A percentile compares a stretch with the other conserved stretches of the same genome.
Conservation (phyloP, 2,113 vertebrate genomes). For the Eurypyga helias region DNA sequence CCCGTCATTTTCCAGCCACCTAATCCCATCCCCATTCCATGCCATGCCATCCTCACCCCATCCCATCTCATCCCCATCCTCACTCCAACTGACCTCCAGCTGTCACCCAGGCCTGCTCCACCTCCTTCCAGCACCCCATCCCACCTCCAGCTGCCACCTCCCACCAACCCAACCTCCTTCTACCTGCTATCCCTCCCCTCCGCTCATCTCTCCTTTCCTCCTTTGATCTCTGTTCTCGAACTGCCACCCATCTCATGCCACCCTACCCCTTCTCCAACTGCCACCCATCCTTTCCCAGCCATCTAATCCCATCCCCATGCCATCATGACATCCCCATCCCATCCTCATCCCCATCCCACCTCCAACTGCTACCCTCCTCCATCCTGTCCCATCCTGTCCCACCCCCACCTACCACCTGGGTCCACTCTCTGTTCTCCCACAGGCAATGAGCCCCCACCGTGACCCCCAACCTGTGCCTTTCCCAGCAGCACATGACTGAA, state of each 20-base stretch:
- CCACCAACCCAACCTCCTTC: too few relatives aligned
- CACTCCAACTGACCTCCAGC: neutral
- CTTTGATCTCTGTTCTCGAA: too few relatives aligned
- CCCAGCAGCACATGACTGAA: neutral
- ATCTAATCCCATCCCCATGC: neutral
- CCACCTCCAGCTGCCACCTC: neutral
- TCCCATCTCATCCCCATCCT: too few relatives aligned
- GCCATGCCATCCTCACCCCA: too few relatives aligned
- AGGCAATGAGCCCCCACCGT: neutral
- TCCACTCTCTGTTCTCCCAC: neutral
- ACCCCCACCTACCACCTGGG: neutral
- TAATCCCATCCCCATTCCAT: too few relatives aligned
- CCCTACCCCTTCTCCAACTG: neutral
- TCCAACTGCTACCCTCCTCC: neutral
- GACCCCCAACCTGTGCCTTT: neutral
- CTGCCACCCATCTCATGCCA: neutral
- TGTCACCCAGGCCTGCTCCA: too few relatives aligned
- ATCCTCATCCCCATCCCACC: neutral
- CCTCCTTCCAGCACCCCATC: too few relatives aligned
- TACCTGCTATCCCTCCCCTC: too few relatives aligned
- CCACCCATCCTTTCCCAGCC: neutral
- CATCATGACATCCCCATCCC: too few relatives aligned
- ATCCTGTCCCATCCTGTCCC: neutral
- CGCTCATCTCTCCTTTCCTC: neutral
- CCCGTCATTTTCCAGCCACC: too few relatives aligned